Evolutionary conservation across 2,113 vertebrate species (phyloP), one percentile per base, ranked within the genome.

Genomic region (Suncus etruscus): DNA sequence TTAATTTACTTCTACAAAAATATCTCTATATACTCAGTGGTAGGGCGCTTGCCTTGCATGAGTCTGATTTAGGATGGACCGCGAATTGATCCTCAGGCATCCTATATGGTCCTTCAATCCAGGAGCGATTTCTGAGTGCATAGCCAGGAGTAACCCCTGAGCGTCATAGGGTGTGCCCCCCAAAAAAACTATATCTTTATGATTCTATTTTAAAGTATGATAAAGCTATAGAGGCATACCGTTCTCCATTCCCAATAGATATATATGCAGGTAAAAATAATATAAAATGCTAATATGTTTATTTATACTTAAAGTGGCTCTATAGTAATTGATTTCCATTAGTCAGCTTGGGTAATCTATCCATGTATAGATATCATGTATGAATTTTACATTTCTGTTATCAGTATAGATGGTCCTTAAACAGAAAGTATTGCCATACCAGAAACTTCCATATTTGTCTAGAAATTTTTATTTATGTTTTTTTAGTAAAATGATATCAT

Each of bases 401-500:
- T 68, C 27, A 80, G 61, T 32, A 15, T 29, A 69, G 32, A 16
- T 54, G 51, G 9, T 12, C 54, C 68, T 27, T 76, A 70, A 88
- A 9, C 70, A 29, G 14, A 66, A 11, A 68, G 0, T 27, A 80
- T 70, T 75, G 45, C 7, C 8, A 25, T 3, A 78, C 61, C 11
- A 48, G 47, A 74, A 4, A 76, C 20, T 90, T 6, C 39, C 72
- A n/a, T 3, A 77, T 76, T 8, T 69, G 45, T 86, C 63, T 70
- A 50, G 50, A 82, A 87, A 83, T 32, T n/a, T 29, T 87, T 51
- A 83, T 7, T 91, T 47, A 32, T 83, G 22, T 22, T 69, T 18
- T 18, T 66, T 66, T 6, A 58, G 18, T 58, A 63, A 90, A 93
- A 82, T 63, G 80, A 76, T 93, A 83, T 24, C 25, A 66, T 31